A percentile compares a stretch with the other conserved stretches of the same genome.
Evolutionary conservation across 2,797 vertebrate species (phyloP).

Genomic region (Emydoidea blandingii): DNA sequence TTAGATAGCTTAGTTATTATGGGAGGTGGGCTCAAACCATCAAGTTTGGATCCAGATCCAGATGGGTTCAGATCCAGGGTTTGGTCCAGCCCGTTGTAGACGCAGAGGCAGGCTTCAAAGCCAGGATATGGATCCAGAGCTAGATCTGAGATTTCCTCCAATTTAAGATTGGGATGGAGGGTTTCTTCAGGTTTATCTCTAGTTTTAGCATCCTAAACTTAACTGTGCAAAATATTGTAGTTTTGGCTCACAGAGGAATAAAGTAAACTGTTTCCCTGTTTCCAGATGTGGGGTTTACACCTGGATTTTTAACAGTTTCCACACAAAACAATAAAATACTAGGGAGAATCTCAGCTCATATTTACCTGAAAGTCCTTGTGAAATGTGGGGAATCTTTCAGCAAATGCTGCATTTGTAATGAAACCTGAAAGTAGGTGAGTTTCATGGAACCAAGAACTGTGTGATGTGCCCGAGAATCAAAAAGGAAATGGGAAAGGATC

Average conservation of each 20-base stretch:
- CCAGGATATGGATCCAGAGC: accelerated
- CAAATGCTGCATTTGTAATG: too few relatives aligned
- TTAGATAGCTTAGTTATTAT: neutral
- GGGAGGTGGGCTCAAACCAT: neutral
- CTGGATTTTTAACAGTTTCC: too few relatives aligned
- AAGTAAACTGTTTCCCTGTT: neutral
- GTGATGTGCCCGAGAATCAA: too few relatives aligned
- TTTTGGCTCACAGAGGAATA: neutral
- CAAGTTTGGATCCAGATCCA: too few relatives aligned
- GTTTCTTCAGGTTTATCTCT: accelerated
- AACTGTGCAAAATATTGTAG: neutral
- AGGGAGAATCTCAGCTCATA: neutral
- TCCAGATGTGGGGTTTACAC: neutral
- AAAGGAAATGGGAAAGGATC: too few relatives aligned
- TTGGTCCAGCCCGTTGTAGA: neutral
- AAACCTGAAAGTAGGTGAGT: too few relatives aligned
- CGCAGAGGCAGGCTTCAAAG: neutral
- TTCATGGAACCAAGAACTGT: too few relatives aligned
- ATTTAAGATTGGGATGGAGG: accelerated
- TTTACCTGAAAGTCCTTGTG: too few relatives aligned
- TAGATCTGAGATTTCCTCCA: accelerated
- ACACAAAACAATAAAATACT: too few relatives aligned
- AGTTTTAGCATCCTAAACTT: neutral
- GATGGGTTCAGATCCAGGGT: neutral
- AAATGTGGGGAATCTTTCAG: too few relatives aligned